A percentile compares a stretch with the other conserved stretches of the same genome.
Evolutionary conservation across 2,113 vertebrate species (phyloP).

Genomic region (Oenanthe oenanthe): DNA sequence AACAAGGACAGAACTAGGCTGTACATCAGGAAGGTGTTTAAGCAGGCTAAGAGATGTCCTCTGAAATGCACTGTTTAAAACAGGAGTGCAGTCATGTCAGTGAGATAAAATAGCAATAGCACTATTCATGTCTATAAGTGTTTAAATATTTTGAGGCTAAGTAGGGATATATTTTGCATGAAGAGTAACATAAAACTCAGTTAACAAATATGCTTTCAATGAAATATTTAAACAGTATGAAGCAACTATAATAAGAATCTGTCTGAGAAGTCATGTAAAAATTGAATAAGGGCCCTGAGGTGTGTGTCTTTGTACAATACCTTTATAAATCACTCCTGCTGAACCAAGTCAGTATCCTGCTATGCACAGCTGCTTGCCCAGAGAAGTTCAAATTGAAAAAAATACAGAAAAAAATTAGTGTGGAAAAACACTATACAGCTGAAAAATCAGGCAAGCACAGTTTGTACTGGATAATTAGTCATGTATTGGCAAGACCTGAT

Average conservation of each 20-base stretch:
- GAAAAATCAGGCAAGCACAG: constrained; percentile 25
- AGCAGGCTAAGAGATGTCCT: not conserved
- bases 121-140: not conserved
- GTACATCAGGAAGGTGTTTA: not conserved
- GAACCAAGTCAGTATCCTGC: constrained; percentile 14
- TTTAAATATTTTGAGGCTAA: not conserved
- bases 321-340: constrained; percentile 53
- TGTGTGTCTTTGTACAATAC: not conserved
- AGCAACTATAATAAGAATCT: not conserved
- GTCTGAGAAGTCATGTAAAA: not conserved
- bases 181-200: not conserved
- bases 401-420: not conserved
- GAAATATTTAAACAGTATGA: not conserved
- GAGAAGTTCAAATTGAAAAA: constrained; percentile 13
- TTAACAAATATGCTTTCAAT: not conserved
- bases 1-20: not conserved
- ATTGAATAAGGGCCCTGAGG: not conserved
- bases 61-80: not conserved
- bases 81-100: not conserved
- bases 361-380: constrained; percentile 45
- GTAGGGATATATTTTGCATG: not conserved
- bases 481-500: constrained; percentile 8
- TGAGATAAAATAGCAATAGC: not conserved
- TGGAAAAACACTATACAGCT: not conserved
- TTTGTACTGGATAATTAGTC: constrained; percentile 28